phyloP scores from a whole-genome alignment of 2,888 invertebrate species.

The Uloborus plumipes region DNA sequence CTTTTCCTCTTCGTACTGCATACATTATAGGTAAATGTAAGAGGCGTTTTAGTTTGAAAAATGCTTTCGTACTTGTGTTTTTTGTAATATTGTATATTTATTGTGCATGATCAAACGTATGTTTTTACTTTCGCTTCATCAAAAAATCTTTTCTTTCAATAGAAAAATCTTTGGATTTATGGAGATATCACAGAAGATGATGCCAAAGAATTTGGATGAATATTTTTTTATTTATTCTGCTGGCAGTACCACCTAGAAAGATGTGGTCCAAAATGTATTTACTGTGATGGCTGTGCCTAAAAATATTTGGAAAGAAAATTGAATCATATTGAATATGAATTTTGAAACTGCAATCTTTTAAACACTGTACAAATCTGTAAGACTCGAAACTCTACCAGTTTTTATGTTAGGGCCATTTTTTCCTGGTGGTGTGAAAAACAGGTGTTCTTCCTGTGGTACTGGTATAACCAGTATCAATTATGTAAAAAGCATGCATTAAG shows the following conservation, averaged over 20 bases:
- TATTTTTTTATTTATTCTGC: neutral
- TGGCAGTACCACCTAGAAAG: conserved; percentile 34
- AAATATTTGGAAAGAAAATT: conserved; percentile 27
- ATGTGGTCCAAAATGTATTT: conserved; percentile 49
- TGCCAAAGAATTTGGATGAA: conserved; percentile 67
- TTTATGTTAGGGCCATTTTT: conserved; percentile 15
- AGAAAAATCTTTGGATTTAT: conserved; percentile 95
- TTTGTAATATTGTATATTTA: no score
- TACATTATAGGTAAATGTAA: no score
- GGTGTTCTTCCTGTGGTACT: neutral
- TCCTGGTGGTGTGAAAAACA: conserved; percentile 9
- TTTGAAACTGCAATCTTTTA: conserved; percentile 4
- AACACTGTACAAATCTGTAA: conserved; percentile 16
- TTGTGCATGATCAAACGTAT: no score
- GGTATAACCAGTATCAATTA: conserved; percentile 13
- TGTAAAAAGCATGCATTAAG: conserved; percentile 47
- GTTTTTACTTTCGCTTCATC: no score
- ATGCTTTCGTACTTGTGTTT: no score
- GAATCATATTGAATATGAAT: no score
- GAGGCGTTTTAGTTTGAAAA: no score
- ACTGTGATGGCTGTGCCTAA: conserved; percentile 61
- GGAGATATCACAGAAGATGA: conserved; percentile 98
- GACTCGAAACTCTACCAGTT: neutral
- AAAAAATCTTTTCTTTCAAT: conserved; percentile 69
- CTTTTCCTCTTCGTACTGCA: no score